Percentiles rank a stretch among this genome's conserved stretches.
These are phyloP conservation scores for Neoitamus cyanurus DNA, from an alignment of 2,888 invertebrate genomes.

Conservation along the genomic window DNA sequence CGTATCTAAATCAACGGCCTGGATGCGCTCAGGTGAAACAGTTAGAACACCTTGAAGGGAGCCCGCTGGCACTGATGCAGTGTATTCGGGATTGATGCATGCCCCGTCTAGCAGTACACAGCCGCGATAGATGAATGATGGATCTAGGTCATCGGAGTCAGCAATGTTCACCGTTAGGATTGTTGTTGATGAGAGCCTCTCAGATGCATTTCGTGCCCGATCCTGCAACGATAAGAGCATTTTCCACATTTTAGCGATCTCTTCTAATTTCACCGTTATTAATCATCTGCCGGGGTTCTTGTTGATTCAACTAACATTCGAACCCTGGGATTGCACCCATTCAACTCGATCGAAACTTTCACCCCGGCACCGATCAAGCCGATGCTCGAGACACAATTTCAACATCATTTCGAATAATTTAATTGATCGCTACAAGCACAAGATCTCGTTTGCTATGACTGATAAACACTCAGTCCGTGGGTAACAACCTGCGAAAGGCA, in stretches of 20 bases:
- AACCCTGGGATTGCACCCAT: neutral
- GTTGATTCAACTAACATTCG: neutral
- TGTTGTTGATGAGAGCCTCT: conserved; percentile 84
- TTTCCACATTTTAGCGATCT: neutral
- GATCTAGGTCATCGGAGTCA: conserved; percentile 92
- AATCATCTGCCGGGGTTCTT: neutral
- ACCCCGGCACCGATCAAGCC: neutral
- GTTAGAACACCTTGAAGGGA: conserved; percentile 85
- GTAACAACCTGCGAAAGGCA: neutral
- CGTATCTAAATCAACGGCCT: conserved; percentile 91
- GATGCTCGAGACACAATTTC: neutral
- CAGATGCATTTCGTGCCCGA: conserved; percentile 81
- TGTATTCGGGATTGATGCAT: conserved; percentile 89
- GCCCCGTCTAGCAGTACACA: conserved; percentile 84
- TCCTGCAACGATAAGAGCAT: conserved; percentile 71
- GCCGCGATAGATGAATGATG: conserved; percentile 89
- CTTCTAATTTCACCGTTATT: neutral
- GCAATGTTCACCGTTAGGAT: conserved; percentile 85
- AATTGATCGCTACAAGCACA: conserved; percentile 39
- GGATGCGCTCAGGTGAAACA: conserved; percentile 87
- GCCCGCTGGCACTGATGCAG: conserved; percentile 80
- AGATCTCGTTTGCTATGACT: neutral
- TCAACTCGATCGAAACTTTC: conserved; percentile 18
- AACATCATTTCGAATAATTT: conserved; percentile 4
- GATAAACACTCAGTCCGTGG: conserved; percentile 16